Evolutionary conservation across 2,888 invertebrate genomes (phyloP).

Genomic region (Microctonus aethiopoides): DNA sequence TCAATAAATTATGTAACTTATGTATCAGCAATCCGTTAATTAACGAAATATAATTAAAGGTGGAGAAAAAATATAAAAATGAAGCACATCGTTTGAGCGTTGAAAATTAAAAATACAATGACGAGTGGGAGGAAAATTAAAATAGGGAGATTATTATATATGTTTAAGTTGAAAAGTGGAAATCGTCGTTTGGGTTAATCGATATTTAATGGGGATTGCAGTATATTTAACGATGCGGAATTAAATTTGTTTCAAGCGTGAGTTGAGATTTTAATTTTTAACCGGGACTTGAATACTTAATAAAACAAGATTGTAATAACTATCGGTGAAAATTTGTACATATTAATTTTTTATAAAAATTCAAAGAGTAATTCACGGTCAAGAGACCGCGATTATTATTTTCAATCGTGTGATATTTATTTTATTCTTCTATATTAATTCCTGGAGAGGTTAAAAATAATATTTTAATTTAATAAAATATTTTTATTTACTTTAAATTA

Average conservation of each 20-base stretch:
- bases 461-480: not conserved
- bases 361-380: not conserved
- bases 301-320: constrained; percentile 19
- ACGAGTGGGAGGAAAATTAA: not conserved
- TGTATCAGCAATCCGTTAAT: constrained; percentile 3
- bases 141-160: not conserved
- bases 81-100: not conserved
- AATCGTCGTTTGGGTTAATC: not conserved
- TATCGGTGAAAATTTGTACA: not conserved
- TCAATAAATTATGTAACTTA: constrained; percentile 4
- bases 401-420: too few relatives aligned
- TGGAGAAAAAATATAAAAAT: too few relatives aligned
- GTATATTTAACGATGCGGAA: constrained; percentile 23
- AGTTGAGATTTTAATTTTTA: constrained; percentile 30
- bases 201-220: not conserved
- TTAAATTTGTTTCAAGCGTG: constrained; percentile 24
- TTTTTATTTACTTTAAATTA: not conserved
- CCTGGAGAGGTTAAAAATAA: not conserved
- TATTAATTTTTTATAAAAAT: too few relatives aligned
- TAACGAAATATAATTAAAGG: not conserved
- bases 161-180: not conserved
- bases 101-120: not conserved
- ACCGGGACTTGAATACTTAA: constrained; percentile 26
- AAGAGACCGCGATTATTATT: too few relatives aligned
- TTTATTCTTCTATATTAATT: not conserved